Conservation (phyloP, 1,140 invertebrate species). For the Pentalonia nigronervosa region DNA sequence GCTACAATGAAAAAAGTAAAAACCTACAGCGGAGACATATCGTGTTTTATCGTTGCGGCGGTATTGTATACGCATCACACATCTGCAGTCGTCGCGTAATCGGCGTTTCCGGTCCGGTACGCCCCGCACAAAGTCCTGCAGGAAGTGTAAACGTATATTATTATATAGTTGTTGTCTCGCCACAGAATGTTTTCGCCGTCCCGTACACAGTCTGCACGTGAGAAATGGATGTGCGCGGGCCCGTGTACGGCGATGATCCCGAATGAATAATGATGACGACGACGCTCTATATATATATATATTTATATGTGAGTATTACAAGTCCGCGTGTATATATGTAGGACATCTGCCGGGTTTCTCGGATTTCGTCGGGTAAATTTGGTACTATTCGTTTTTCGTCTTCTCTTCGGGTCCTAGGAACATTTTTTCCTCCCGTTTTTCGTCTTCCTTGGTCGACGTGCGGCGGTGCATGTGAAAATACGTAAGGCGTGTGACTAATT, state of each 20-base stretch:
- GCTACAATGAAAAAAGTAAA: not conserved
- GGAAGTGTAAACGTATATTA: not conserved
- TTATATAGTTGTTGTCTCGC: not conserved
- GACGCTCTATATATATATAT: not conserved
- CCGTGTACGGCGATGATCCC: slow-evolving; percentile 18
- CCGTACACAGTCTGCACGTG: not conserved
- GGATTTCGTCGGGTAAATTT: slow-evolving; percentile 20
- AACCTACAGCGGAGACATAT: not conserved
- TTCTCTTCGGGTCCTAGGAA: not conserved
- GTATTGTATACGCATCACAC: not conserved
- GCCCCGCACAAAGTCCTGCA: slow-evolving; percentile 29
- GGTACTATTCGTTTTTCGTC: not conserved
- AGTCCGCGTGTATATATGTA: not conserved
- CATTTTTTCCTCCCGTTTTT: not conserved
- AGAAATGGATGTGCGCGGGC: slow-evolving; percentile 24
- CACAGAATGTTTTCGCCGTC: not conserved
- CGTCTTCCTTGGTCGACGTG: not conserved
- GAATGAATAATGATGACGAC: slow-evolving; percentile 52
- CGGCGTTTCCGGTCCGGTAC: slow-evolving; percentile 50
- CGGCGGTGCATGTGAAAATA: not conserved
- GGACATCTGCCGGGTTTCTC: slow-evolving; percentile 51
- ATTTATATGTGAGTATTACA: not conserved
- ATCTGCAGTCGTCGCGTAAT: slow-evolving; percentile 12
- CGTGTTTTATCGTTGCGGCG: not conserved
- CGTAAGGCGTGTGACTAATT: slow-evolving; percentile 54